Evolutionary conservation across 2,888 invertebrate species (phyloP).

Genomic region (Polymixis flavicincta): DNA sequence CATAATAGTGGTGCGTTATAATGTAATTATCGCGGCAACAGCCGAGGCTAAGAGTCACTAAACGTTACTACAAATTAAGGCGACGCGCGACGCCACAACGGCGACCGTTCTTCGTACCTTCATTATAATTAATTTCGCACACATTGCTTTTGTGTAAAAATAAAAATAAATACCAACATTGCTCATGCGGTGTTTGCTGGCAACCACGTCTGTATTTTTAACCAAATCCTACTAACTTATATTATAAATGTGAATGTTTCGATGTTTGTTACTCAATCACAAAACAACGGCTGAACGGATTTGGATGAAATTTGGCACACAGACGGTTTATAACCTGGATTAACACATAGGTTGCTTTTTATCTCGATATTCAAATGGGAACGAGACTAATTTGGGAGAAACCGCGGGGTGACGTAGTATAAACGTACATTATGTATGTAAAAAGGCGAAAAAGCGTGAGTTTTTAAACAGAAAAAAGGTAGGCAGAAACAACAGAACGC

Average conservation of each 20-base stretch:
- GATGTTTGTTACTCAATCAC: neutral
- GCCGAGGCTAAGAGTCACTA: conserved; percentile 63
- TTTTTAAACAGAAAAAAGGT: too few species aligned
- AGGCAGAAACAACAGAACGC: neutral
- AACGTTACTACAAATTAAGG: conserved; percentile 72
- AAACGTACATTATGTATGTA: too few species aligned
- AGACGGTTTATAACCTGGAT: too few species aligned
- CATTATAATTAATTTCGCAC: conserved; percentile 69
- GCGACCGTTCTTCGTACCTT: conserved; percentile 61
- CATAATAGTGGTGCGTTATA: conserved; percentile 50
- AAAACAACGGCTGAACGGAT: neutral
- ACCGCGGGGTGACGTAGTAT: too few species aligned
- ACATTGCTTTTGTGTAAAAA: conserved; percentile 47
- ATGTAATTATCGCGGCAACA: conserved; percentile 65
- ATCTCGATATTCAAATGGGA: too few species aligned
- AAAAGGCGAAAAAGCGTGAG: too few species aligned
- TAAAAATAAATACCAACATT: conserved; percentile 25
- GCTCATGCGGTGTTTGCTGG: conserved; percentile 20
- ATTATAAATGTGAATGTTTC: neutral
- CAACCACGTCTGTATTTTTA: neutral
- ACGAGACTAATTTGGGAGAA: too few species aligned
- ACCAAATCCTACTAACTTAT: neutral
- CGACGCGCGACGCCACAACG: conserved; percentile 61
- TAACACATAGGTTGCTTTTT: too few species aligned
- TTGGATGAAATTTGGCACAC: neutral